Evolutionary conservation across 2,888 invertebrate species (phyloP), one percentile per base, ranked within the genome.

Genomic region (Diplazon laetatorius): DNA sequence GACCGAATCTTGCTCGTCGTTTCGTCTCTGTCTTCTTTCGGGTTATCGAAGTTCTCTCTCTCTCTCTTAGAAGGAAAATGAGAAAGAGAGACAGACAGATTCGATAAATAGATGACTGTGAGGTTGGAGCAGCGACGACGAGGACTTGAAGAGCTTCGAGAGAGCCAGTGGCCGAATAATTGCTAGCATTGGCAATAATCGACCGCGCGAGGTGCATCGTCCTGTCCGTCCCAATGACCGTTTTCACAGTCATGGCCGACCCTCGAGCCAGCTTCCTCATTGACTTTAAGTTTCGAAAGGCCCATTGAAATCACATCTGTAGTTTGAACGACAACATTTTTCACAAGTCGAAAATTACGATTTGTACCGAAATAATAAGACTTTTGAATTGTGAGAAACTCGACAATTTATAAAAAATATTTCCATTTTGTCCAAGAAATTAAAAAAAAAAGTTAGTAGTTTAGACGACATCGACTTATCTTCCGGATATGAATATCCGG

Each of bases 111-210:
- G 75, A 75, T 62, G 68, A 55, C 60, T 62, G 62, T 37, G 46
- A 73, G 55, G 52, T 73, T 37, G 48, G 52, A 44, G 35, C 20
- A 65, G 8, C 42, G 60, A 68, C 65, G 59, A 42, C 42, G 59
- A 76, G 20, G 30, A 65, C 76, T 70, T 65, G 70, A 70, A 62
- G 50, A 63, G 52, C 57, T 59, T n/a, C n/a, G n/a, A n/a, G n/a
- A n/a, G n/a, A n/a, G n/a, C n/a, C n/a, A n/a, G 37, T 46, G 70
- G 65, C 42, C 63, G 70, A 71, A 76, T 76, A 70, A 76, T 76
- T 70, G 76, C 76, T 70, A 48, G 65, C 50, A 76, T 76, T 76
- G 71, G 70, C 50, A 76, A 48, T 76, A 71, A 76, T 76, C 63
- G 70, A 57, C 63, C 59, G 30, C 14, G 20, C 39, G 76, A 65